These are phyloP conservation scores for Silurus aristotelis DNA, from an alignment of 2,797 vertebrate species.

Conservation along the genomic window DNA sequence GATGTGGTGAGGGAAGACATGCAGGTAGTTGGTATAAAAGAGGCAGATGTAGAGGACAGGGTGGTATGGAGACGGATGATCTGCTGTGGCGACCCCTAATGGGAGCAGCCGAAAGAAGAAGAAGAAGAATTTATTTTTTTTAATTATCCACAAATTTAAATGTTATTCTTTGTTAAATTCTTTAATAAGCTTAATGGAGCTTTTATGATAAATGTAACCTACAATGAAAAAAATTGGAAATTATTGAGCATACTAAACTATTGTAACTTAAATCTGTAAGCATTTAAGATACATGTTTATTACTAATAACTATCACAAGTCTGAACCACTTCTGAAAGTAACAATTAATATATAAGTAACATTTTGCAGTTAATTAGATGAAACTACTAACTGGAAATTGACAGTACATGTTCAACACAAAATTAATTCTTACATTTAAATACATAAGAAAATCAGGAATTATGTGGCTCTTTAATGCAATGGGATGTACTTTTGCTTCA, in stretches of 20 bases:
- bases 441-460: neutral
- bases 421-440: neutral
- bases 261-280: neutral
- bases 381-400: constrained; percentile 33
- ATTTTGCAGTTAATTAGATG: constrained; percentile 20
- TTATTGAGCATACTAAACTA: neutral
- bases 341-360: neutral
- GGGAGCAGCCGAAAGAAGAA: too few species aligned
- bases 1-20: too few species aligned
- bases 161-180: neutral
- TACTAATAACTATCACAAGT: neutral
- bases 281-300: neutral
- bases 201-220: neutral
- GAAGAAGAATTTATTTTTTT: neutral
- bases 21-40: too few species aligned
- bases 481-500: neutral
- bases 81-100: too few species aligned
- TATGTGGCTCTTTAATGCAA: neutral
- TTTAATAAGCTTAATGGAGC: neutral
- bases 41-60: too few species aligned
- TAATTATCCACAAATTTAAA: too few species aligned
- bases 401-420: constrained; percentile 12
- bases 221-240: neutral
- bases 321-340: neutral
- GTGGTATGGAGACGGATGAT: too few species aligned